phyloP scores from a whole-genome alignment of 2,888 invertebrate genomes.

The Clostera curtula region DNA sequence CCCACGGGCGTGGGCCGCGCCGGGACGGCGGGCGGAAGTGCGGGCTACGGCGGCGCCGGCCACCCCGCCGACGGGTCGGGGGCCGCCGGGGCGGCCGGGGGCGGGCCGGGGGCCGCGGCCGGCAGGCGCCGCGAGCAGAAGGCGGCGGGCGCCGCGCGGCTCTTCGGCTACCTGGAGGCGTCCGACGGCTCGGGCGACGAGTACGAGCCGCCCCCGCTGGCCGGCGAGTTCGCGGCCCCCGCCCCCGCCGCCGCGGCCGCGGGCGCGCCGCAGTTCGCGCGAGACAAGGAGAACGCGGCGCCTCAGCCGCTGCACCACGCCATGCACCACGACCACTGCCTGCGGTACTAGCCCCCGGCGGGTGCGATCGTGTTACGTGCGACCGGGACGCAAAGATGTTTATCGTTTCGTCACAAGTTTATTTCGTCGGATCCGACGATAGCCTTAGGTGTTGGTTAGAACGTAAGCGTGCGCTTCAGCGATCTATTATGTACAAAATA shows the following conservation, averaged over 20 bases:
- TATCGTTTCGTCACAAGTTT: neutral
- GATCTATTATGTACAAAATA: conserved; percentile 29
- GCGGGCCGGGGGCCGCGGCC: conserved; percentile 34
- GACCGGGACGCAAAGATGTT: neutral
- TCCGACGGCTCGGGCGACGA: conserved; percentile 80
- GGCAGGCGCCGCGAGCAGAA: conserved; percentile 33
- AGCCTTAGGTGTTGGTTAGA: conserved; percentile 16
- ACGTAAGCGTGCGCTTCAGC: conserved; percentile 27
- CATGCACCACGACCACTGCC: conserved; percentile 62
- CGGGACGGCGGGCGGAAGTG: conserved; percentile 23
- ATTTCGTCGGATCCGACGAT: neutral
- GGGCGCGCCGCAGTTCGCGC: conserved; percentile 37
- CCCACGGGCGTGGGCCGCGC: conserved; percentile 57
- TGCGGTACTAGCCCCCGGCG: conserved; percentile 45
- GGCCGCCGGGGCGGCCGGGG: conserved; percentile 10
- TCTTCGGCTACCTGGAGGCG: conserved; percentile 84
- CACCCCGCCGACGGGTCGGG: conserved; percentile 9
- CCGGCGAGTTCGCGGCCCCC: conserved; percentile 32
- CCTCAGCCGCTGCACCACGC: conserved; percentile 55
- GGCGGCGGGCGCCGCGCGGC: conserved; percentile 76
- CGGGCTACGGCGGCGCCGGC: conserved; percentile 10
- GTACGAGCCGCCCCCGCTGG: conserved; percentile 47
- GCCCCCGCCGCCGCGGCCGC: conserved; percentile 14
- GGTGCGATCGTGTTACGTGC: conserved; percentile 3
- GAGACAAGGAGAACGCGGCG: conserved; percentile 64